Evolutionary conservation across 2,888 invertebrate genomes (phyloP).

Genomic region (Sthenelais limicola): DNA sequence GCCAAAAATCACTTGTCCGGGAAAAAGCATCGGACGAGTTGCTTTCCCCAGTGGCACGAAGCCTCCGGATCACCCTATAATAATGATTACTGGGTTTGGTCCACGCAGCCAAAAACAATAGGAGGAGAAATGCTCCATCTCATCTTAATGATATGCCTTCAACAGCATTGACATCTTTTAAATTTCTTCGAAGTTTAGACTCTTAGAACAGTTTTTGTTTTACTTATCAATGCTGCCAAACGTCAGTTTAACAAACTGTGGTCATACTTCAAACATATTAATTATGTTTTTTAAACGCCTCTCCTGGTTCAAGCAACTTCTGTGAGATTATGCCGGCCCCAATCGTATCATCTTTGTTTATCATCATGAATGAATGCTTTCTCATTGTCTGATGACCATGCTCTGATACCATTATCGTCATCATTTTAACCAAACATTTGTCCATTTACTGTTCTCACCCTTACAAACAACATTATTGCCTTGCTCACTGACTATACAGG

Average conservation of each 20-base stretch:
- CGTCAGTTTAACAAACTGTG: too few relatives aligned
- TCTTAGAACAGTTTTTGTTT: too few relatives aligned
- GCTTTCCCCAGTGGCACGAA: too few relatives aligned
- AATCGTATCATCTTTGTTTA: too few relatives aligned
- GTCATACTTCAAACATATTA: constrained; percentile 14
- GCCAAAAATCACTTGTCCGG: too few relatives aligned
- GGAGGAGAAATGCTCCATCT: constrained; percentile 14
- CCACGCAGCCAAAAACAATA: constrained; percentile 14
- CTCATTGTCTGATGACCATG: too few relatives aligned
- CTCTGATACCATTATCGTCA: too few relatives aligned
- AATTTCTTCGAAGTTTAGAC: too few relatives aligned
- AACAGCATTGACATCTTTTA: constrained; percentile 28
- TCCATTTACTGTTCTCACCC: constrained; percentile 15
- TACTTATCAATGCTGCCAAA: constrained; percentile 22
- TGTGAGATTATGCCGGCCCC: constrained; percentile 30
- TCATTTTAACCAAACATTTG: too few relatives aligned
- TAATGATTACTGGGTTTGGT: constrained; percentile 26
- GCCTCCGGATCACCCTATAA: constrained; percentile 3
- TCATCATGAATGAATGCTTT: too few relatives aligned
- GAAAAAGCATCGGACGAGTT: too few relatives aligned
- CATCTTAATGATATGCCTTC: constrained; percentile 31
- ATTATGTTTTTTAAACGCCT: constrained; percentile 14
- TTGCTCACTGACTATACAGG: constrained; percentile 29
- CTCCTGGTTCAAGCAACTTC: constrained; percentile 33
- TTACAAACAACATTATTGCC: constrained; percentile 29